phyloP scores from a whole-genome alignment of 2,113 vertebrate species.

The Amphiprion percula region DNA sequence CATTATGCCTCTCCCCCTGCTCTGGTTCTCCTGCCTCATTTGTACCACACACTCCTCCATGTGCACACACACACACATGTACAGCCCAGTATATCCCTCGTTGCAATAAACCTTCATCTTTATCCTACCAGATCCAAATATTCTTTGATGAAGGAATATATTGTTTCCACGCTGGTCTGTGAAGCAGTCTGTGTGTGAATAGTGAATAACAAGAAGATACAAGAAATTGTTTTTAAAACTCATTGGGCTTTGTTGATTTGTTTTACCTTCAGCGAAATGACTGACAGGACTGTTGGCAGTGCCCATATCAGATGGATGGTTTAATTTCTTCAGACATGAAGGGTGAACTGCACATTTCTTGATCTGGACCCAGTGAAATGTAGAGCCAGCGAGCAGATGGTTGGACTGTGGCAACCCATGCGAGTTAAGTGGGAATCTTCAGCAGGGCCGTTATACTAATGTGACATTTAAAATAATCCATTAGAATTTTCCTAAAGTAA shows the following conservation, averaged over 20 bases:
- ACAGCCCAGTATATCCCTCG: slow-evolving; percentile 17
- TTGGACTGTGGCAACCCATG: slow-evolving; percentile 47
- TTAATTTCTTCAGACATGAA: slow-evolving; percentile 48
- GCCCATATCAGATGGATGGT: slow-evolving; percentile 37
- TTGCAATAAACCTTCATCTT: slow-evolving; percentile 35
- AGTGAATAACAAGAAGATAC: not conserved
- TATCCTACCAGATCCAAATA: slow-evolving; percentile 19
- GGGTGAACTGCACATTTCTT: slow-evolving; percentile 29
- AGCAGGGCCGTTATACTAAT: slow-evolving; percentile 6
- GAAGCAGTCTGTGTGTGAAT: not conserved
- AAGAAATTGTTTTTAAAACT: not conserved
- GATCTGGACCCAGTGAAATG: slow-evolving; percentile 26
- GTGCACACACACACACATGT: not conserved
- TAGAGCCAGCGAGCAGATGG: slow-evolving; percentile 62
- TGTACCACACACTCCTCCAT: slow-evolving; percentile 15
- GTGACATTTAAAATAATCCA: slow-evolving; percentile 20
- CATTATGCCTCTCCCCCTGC: slow-evolving; percentile 35
- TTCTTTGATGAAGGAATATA: slow-evolving; percentile 13
- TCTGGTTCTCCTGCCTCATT: slow-evolving; percentile 28
- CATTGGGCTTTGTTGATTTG: slow-evolving; percentile 2
- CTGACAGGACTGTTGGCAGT: slow-evolving; percentile 12
- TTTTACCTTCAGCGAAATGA: slow-evolving; percentile 19
- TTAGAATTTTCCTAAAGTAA: not conserved
- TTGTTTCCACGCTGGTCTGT: not conserved
- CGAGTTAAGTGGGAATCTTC: slow-evolving; percentile 38